These are phyloP conservation scores for Julus scanicus DNA, from an alignment of 2,888 invertebrate species.

Conservation along the genomic window DNA sequence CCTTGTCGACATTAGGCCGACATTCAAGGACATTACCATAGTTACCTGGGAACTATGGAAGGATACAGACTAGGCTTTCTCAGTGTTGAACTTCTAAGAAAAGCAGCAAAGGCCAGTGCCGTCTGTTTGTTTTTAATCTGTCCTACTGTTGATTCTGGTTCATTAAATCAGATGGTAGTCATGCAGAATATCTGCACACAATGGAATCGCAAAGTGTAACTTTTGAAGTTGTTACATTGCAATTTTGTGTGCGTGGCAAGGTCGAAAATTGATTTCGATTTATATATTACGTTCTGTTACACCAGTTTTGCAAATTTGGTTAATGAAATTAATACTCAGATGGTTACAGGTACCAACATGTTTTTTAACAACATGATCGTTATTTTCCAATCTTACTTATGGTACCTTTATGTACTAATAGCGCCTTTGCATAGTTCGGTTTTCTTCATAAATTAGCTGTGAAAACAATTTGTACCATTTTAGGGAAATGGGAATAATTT, in stretches of 20 bases:
- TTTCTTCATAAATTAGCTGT: too few relatives aligned
- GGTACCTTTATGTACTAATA: too few relatives aligned
- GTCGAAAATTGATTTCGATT: not conserved
- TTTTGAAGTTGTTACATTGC: not conserved
- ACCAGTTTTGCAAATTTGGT: not conserved
- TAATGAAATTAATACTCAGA: too few relatives aligned
- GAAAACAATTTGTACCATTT: too few relatives aligned
- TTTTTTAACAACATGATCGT: too few relatives aligned
- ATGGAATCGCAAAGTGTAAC: not conserved
- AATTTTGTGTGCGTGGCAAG: not conserved
- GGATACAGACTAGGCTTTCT: not conserved
- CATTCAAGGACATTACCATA: not conserved
- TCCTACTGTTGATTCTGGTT: not conserved
- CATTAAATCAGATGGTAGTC: not conserved
- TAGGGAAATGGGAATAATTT: too few relatives aligned
- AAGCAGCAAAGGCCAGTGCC: not conserved
- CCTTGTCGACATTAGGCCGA: not conserved
- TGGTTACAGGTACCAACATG: too few relatives aligned
- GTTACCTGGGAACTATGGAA: not conserved
- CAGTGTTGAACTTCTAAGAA: not conserved
- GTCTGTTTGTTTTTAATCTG: slow-evolving; percentile 21
- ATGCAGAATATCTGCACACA: slow-evolving; percentile 3
- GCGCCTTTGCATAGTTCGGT: too few relatives aligned
- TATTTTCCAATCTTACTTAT: too few relatives aligned
- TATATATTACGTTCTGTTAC: not conserved